These are phyloP conservation scores for Leucophenga montana DNA, from an alignment of 2,888 invertebrate species.

Conservation along the genomic window DNA sequence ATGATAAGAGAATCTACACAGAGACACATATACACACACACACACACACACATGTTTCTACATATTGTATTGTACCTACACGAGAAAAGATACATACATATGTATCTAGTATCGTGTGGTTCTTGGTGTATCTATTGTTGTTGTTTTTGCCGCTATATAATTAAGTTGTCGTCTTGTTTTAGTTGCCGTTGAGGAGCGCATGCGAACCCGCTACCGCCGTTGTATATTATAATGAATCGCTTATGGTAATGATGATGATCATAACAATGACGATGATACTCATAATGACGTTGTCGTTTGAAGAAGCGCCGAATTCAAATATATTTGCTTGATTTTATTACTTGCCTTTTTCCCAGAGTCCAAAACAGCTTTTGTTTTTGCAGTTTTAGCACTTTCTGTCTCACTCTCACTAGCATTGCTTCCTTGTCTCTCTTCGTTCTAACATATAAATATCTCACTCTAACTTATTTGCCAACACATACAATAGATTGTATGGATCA, in stretches of 20 bases:
- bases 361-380: too few relatives aligned
- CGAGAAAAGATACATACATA: neutral
- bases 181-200: neutral
- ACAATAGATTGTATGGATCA: too few relatives aligned
- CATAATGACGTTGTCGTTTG: neutral
- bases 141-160: neutral
- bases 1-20: conserved; percentile 47
- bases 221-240: neutral
- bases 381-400: neutral
- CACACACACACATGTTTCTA: neutral
- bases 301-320: neutral
- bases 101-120: neutral
- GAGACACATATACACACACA: neutral
- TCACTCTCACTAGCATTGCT: neutral
- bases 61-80: too few relatives aligned
- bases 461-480: too few relatives aligned
- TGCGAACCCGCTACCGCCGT: neutral
- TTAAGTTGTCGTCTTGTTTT: conserved; percentile 13
- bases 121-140: neutral
- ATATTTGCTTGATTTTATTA: conserved; percentile 2
- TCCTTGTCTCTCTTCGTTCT: neutral
- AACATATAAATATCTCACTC: neutral
- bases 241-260: neutral
- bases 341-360: neutral
- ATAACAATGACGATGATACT: neutral